Base-by-base conservation (phyloP, 2,113 vertebrate species). In the Seriola rivoliana region DNA sequence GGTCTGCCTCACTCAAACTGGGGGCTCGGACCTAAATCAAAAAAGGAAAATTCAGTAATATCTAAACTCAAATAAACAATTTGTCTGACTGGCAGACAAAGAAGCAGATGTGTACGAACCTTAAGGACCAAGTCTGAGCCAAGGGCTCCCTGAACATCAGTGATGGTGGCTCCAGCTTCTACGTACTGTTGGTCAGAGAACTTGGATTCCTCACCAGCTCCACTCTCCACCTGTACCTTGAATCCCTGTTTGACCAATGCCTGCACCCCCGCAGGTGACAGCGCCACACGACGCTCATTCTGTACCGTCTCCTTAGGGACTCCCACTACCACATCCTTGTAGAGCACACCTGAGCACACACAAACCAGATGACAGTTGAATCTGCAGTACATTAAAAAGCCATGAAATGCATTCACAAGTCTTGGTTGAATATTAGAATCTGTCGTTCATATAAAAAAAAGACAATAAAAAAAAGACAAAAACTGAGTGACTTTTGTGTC, bases 201-300 rank as follows among this genome's bases (percentile, higher is more conserved):
- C 85, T 96, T 93, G 1, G 92, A 89, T 36, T 93, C 91, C 11
- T 95, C 91, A 13, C 94, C 95, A 14, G 94, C 93, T 7, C 96
- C 93, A 0, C 84, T 82, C 88, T 96, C 91, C 78, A 95, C 93
- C 87, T 95, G 84, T 42, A 95, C 89, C 19, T 67, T 81, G 80
- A 97, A 94, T 52, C 94, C 94, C 88, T 94, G 90, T 81, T 97
- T 96, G 87, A 96, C 88, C 75, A 95, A 83, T 1, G 88, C 88
- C 88, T 95, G 79, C 34, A 95, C 95, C 0, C 92, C 92, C 0
- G 77, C 91, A 5, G 94, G 92, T 23, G 93, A 95, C 77, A 94
- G 58, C 0, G 94, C 92, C 80, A 96, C 92, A 0, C 93, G 93
- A 1, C 92, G 94, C 83, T 96, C 94, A 83, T 91, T 91, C 71